Evolutionary conservation across 2,888 invertebrate genomes (phyloP), one percentile per base, ranked within the genome.

Genomic region (Cetonia aurata): DNA sequence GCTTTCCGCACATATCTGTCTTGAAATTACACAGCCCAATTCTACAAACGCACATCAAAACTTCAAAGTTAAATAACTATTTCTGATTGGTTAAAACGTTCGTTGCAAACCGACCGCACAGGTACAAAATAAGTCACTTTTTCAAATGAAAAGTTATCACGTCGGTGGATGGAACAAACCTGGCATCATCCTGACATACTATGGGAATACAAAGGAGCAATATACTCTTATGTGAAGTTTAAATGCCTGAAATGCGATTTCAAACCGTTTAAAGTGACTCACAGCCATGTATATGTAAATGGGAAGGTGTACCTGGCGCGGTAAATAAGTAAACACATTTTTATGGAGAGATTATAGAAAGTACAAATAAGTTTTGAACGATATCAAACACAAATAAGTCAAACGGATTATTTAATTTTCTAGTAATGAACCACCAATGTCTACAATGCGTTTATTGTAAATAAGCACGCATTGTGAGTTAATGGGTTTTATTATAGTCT

Each of bases 31-130:
- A 62, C 53, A 42, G 33, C 62, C 33, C 33, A 62, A 80, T 77
- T 79, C 78, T 77, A 79, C 80, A 82, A 81, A 79, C 79, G 74
- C 79, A 80, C 79, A 77, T 77, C 76, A 73, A 74, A 83, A 82
- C 82, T 83, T 83, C 80, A 77, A 84, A 83, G 82, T 83, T 79
- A 80, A 82, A 82, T 78, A 77, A 76, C 75, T 75, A 70, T 19
- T 75, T 78, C 74, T 82, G 76, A 84, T 84, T 84, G 84, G 84
- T 50, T 48, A 62, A 60, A 15, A 37, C 44, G 17, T 44, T 59
- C 44, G 44, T 44, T 59, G 42, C 44, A 59, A 59, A 59, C 59
- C 59, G 59, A 59, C 59, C 12, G 42, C 44, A 59, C 59, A 59
- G 59, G 59, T 59, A 59, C 59, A 57, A 57, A 33, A 57, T 17